Conservation (phyloP, 1,140 invertebrate genomes). For the Gerris buenoi region DNA sequence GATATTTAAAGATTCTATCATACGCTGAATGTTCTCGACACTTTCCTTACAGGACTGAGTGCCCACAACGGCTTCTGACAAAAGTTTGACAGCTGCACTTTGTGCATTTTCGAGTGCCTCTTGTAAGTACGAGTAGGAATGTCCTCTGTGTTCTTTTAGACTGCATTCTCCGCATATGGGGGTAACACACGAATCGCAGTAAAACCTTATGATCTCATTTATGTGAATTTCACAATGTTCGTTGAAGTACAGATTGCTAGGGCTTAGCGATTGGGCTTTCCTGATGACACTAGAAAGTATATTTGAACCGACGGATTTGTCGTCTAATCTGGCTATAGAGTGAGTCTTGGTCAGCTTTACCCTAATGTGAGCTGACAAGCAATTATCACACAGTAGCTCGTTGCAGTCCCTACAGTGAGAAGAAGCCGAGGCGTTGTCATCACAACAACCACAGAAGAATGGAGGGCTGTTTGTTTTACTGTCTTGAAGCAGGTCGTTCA, state of each 20-base stretch:
- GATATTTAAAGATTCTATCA: slow-evolving; percentile 49
- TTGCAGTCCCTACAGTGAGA: slow-evolving; percentile 56
- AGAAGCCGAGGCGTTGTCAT: slow-evolving; percentile 30
- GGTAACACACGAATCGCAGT: slow-evolving; percentile 53
- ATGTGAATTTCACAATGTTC: slow-evolving; percentile 43
- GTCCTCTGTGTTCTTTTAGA: slow-evolving; percentile 48
- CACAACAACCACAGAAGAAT: slow-evolving; percentile 18
- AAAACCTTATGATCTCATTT: slow-evolving; percentile 45
- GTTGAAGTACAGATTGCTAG: slow-evolving; percentile 2
- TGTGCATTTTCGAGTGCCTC: slow-evolving; percentile 47
- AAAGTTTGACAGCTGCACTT: slow-evolving; percentile 30
- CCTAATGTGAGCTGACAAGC: slow-evolving; percentile 50
- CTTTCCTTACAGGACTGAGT: slow-evolving; percentile 35
- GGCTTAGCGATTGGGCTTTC: background rate
- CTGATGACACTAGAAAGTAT: background rate
- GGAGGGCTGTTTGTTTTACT: slow-evolving; percentile 16
- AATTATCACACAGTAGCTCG: slow-evolving; percentile 58
- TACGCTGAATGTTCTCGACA: slow-evolving; percentile 43
- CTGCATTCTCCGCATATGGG: slow-evolving; percentile 56
- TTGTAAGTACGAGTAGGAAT: slow-evolving; percentile 47
- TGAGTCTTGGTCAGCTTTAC: slow-evolving; percentile 57
- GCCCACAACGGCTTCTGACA: slow-evolving; percentile 34
- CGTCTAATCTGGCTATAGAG: slow-evolving; percentile 18
- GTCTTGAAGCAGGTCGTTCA: slow-evolving; percentile 25
- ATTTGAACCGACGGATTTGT: slow-evolving; percentile 1